These are phyloP conservation scores for Eurytoma adleriae DNA, from an alignment of 2,888 invertebrate species.

Conservation along the genomic window DNA sequence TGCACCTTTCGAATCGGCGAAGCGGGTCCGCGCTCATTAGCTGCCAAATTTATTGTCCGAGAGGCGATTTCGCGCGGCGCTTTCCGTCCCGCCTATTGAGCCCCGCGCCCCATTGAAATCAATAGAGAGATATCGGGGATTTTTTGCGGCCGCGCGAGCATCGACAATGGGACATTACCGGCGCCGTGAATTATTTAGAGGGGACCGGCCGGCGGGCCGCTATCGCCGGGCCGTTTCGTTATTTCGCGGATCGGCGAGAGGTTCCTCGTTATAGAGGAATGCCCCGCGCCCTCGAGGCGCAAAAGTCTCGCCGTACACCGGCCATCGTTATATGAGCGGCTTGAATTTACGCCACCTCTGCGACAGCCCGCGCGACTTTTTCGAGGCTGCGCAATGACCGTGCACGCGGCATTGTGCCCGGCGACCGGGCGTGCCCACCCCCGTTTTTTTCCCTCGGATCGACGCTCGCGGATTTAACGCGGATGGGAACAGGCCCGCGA, in stretches of 20 bases:
- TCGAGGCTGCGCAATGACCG: no score
- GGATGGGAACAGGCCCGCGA: no score
- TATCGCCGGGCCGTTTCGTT: constrained; percentile 32
- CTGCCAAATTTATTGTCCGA: constrained; percentile 55
- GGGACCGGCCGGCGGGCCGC: constrained; percentile 9
- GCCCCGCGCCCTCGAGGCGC: not conserved
- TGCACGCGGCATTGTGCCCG: no score
- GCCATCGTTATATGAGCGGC: no score
- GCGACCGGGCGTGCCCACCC: no score
- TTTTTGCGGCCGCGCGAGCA: constrained; percentile 8
- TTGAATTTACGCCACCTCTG: no score
- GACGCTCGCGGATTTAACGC: no score
- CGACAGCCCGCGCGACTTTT: no score
- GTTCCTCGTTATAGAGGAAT: constrained; percentile 32
- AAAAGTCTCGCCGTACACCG: not conserved
- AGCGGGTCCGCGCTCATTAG: constrained; percentile 48
- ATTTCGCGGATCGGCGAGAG: constrained; percentile 20
- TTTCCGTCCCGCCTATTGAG: constrained; percentile 23
- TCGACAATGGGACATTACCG: constrained; percentile 54
- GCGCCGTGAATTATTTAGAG: constrained; percentile 41
- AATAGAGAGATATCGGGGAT: constrained; percentile 50
- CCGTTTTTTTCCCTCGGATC: no score
- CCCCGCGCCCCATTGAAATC: constrained; percentile 24
- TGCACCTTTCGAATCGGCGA: constrained; percentile 33
- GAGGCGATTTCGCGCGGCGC: constrained; percentile 50